phyloP scores from a whole-genome alignment of 1,140 invertebrate genomes.

The Brachionus asplanchnoidis region DNA sequence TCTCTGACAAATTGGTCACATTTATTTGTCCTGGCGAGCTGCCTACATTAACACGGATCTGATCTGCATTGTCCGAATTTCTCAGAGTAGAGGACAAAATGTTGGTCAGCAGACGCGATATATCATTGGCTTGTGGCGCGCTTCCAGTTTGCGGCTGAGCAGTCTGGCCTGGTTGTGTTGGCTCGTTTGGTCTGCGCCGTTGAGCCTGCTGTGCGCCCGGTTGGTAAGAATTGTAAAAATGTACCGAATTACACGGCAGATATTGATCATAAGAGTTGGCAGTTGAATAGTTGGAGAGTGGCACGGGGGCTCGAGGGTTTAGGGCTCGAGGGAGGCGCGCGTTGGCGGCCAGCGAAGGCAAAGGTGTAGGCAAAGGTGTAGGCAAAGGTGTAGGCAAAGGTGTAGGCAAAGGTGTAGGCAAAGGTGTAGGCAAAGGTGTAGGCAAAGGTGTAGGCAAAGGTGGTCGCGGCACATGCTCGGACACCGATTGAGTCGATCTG shows the following conservation, averaged over 20 bases:
- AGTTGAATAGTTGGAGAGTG: not conserved
- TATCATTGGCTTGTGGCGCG: not conserved
- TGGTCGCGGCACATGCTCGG: not conserved
- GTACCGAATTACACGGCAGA: conserved; percentile 39
- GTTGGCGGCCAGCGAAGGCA: not conserved
- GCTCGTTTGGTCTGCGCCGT: not conserved
- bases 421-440: not conserved
- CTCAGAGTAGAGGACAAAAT: not conserved
- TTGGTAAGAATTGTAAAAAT: conserved; percentile 35
- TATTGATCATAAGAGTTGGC: conserved; percentile 9
- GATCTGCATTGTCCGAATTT: not conserved
- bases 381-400: not conserved
- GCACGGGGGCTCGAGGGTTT: not conserved
- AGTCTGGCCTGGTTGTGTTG: not conserved
- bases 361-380: not conserved
- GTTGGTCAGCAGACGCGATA: not conserved
- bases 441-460: not conserved
- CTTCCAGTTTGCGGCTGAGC: not conserved
- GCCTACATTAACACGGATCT: conserved; percentile 1
- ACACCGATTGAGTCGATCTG: not conserved
- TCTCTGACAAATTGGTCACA: not conserved
- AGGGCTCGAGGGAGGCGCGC: not conserved
- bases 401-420: not conserved
- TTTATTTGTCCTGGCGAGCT: not conserved
- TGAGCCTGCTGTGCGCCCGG: not conserved